Percentiles rank a stretch among this genome's conserved stretches.
phyloP scores from a whole-genome alignment of 2,888 invertebrate genomes.

The Tetranychus truncatus region DNA sequence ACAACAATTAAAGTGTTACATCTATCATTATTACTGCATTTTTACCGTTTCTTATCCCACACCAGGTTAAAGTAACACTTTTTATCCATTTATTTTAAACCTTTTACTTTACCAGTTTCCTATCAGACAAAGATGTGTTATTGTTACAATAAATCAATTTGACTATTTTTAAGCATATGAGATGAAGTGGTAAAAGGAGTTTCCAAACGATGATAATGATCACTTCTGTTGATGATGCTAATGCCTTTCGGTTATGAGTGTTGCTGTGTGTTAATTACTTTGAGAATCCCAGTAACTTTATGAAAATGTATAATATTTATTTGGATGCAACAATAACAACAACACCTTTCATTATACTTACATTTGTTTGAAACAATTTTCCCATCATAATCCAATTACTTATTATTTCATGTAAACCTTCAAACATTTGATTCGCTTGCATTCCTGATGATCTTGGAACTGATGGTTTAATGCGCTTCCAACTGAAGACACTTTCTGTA shows the following conservation, averaged over 20 bases:
- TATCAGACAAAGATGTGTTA: no score
- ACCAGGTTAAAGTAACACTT: no score
- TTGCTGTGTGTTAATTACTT: background rate
- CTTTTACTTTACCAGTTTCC: no score
- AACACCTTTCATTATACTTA: background rate
- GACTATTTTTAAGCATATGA: no score
- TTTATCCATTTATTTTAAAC: no score
- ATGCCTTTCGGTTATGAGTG: background rate
- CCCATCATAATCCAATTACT: background rate
- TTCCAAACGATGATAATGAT: no score
- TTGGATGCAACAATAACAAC: background rate
- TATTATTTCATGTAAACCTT: background rate
- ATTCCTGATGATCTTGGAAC: background rate
- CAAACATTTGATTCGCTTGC: background rate
- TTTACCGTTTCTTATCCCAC: no score
- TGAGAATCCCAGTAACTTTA: background rate
- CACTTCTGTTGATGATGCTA: background rate
- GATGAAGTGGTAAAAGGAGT: no score
- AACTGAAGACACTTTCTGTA: background rate
- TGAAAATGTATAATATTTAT: background rate
- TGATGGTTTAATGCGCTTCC: background rate
- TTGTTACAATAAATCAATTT: no score
- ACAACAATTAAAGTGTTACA: no score
- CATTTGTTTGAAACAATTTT: background rate
- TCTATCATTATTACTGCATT: no score